Evolutionary conservation across 2,797 vertebrate genomes (phyloP), one percentile per base, ranked within the genome.

Genomic region (Enteromius viviparus): DNA sequence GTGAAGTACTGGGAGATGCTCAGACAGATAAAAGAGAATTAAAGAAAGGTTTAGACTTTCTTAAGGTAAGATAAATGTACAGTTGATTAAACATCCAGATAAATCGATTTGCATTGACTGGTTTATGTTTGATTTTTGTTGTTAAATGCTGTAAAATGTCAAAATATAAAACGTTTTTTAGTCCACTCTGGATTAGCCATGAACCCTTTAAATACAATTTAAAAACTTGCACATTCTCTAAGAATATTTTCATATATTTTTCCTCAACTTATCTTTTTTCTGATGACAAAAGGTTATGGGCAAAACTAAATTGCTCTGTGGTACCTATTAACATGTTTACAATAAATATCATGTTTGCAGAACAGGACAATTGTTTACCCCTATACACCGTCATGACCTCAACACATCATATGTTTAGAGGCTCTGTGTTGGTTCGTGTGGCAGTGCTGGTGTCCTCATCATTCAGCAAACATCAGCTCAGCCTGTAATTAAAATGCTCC

Each of bases 401-500:
- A 19, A 34, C 58, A 6, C 51, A 53, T 21, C 65, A 47, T 71
- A 42, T 58, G 79, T 81, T 81, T 62, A 47, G 23, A 62, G 26
- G 26, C 2, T 15, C 10, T n/a, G 40, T 34, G 49, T 32, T 80
- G 34, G 66, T 32, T 12, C n/a, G 3, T 8, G 72, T 72, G 55
- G 69, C 55, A 64, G 40, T 79, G 66, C 32, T 42, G 78, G 68
- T 26, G 72, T 81, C 77, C 76, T 75, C 69, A 58, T 76, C 58
- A 10, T 55, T 58, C 51, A 65, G 69, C 69, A 79, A 78, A 70
- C 47, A 26, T 80, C 68, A 77, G 79, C 84, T 55, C 78, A 60
- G 80, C 53, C 85, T 84, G 64, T 87, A 87, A 87, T 89, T 87
- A 87, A 88, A 89, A 86, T 76, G 85, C 85, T 87, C 84, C 89